Evolutionary conservation across 2,797 vertebrate genomes (phyloP).

Genomic region (Megaceryle alcyon): DNA sequence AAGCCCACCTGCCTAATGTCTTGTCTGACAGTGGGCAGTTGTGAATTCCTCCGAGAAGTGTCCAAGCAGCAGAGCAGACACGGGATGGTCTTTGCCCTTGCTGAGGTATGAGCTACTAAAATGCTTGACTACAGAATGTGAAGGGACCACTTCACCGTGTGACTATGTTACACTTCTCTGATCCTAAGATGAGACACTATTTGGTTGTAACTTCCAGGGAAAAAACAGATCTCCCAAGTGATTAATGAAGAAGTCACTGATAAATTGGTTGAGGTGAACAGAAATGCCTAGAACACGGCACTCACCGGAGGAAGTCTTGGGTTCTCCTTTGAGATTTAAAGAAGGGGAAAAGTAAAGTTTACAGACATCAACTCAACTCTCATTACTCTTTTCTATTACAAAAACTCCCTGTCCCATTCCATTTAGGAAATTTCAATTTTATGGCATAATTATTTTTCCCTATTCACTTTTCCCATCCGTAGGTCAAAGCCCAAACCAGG

Average conservation of each 20-base stretch:
- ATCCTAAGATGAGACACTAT: neutral
- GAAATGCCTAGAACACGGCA: neutral
- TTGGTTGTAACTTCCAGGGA: neutral
- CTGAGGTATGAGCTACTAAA: neutral
- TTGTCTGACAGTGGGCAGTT: neutral
- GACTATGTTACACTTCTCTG: neutral
- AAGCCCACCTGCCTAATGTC: neutral
- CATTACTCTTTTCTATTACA: neutral
- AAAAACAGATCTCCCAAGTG: neutral
- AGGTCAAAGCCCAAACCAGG: neutral
- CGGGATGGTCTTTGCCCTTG: neutral
- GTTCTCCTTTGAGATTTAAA: neutral
- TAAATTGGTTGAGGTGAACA: neutral
- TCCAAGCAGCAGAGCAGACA: neutral
- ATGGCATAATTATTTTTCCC: neutral
- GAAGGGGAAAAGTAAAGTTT: neutral
- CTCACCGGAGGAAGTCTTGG: neutral
- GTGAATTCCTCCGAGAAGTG: neutral
- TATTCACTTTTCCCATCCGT: neutral
- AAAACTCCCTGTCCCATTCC: neutral
- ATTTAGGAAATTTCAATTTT: neutral
- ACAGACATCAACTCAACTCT: neutral
- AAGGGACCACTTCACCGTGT: neutral
- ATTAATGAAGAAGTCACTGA: neutral
- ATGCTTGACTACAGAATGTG: neutral